phyloP scores from a whole-genome alignment of 1,140 invertebrate species.

The Drosophila lacteicornis region DNA sequence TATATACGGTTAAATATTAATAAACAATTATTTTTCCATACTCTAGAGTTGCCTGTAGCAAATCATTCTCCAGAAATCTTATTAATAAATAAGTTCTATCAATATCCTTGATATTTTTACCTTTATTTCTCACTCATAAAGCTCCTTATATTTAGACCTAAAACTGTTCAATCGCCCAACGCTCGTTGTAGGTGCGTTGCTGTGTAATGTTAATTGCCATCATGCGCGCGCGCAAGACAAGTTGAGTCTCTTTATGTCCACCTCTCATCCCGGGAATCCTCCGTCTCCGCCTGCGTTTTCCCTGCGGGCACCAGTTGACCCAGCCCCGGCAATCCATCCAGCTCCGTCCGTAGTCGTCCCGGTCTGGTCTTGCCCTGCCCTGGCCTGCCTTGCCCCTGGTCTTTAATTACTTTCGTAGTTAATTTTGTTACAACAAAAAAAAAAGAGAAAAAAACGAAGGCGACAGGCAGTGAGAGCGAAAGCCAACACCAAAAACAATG shows the following conservation, averaged over 20 bases:
- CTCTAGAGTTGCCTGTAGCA: neutral
- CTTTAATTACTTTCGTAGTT: conserved; percentile 81
- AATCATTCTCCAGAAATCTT: neutral
- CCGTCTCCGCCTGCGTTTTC: conserved; percentile 8
- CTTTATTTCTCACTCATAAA: neutral
- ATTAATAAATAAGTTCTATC: too few species aligned
- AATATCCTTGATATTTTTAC: too few species aligned
- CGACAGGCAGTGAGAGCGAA: conserved; percentile 18
- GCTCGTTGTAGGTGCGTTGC: conserved; percentile 12
- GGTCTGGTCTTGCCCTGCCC: neutral
- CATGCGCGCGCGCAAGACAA: conserved; percentile 75
- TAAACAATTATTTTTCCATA: neutral
- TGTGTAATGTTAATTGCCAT: conserved; percentile 70
- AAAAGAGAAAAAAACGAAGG: neutral
- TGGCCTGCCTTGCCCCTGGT: conserved; percentile 48
- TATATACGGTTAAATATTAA: too few species aligned
- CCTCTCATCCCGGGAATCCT: conserved; percentile 27
- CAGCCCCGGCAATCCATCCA: conserved; percentile 32
- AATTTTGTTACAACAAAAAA: conserved; percentile 76
- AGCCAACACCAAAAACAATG: conserved; percentile 30
- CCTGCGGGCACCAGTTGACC: conserved; percentile 61
- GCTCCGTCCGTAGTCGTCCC: neutral
- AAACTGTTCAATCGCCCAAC: conserved; percentile 18
- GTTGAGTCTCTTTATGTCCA: conserved; percentile 47
- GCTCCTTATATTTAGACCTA: neutral